Evolutionary conservation across 1,140 invertebrate genomes (phyloP), one percentile per base, ranked within the genome.

Genomic region (Drosophila pruinosa): DNA sequence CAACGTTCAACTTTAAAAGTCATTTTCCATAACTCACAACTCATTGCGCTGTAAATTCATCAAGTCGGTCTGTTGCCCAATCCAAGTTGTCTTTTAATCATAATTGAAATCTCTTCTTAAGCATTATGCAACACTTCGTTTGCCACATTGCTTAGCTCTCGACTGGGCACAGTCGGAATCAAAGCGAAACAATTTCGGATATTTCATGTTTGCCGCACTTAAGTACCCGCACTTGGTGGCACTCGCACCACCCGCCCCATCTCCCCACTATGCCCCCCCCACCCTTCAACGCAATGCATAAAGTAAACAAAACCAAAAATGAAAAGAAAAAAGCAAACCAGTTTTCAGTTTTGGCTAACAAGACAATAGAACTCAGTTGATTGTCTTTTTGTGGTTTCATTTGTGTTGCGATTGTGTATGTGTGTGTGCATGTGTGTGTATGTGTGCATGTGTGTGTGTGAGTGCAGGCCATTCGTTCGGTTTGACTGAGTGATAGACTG

Each of bases 41-140:
- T 22, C 31, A 24, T 53, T 12, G 5, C 19, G 7, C 19, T 41
- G 53, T 26, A 22, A 53, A 45, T 58, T 31, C 39, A 19, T 69
- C 28, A 58, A 52, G 47, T 26, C 34, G 34, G 38, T 15, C 8
- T 12, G 19, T 19, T 36, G 6, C 10, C 2, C 41, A 10, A 45
- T 14, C 22, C 26, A 6, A 39, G 39, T 36, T 24, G 14, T 14
- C 12, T 58, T 48, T 57, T 75, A 57, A 75, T 75, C 72, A 67
- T 75, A 75, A 75, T 75, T 75, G 69, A 72, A 75, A 75, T 75
- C 72, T 75, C 72, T 75, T 75, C 72, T 75, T 34, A 71, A 52
- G 56, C 50, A 50, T 72, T 75, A 72, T 75, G 72, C 61, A 75
- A 75, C 57, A 50, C n/a, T 7, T 54, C 41, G n/a, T 45, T 53